Base-by-base conservation (phyloP, 2,113 vertebrate species). In the Sander vitreus region DNA sequence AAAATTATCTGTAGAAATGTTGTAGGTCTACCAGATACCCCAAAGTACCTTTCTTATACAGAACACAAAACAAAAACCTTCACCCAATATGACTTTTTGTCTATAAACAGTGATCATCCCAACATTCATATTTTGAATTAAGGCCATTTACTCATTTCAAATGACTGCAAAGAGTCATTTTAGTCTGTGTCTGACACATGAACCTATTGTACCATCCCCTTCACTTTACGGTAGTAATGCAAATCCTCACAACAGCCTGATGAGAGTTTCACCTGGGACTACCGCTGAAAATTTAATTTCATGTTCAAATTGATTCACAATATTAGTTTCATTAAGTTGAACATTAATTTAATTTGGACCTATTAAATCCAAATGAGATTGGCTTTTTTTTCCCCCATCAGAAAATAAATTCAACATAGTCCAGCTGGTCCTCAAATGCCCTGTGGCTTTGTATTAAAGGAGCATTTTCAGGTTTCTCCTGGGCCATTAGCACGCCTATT, bases 321-420 rank as follows among this genome's bases (percentile, higher is more conserved):
- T 94, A 94, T 93, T 92, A 89, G 73, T 92, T 95, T 93, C 88
- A 94, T 93, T 94, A 93, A 75, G 71, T 87, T 88, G 88, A 78
- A 84, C 92, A 91, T 93, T 92, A 91, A 93, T 93, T 70, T 94
- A 69, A 93, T 91, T 91, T 88, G 72, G 70, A 83, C 86, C 88
- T 87, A 89, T 93, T 93, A 91, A 92, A 90, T 84, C 76, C 43
- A 88, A 92, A 90, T 94, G 91, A 89, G 80, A 93, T 90, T 85
- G 78, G 23, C 51, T 76, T 79, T 66, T 68, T 60, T 25, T 18
- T 39, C 39, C 73, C 76, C 83, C 66, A 85, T 78, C 79, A 87
- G 80, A 89, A 91, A 89, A 89, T 67, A 85, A 59, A 86, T 88
- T 89, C 73, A 43, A 21, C 21, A 5, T 60, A 69, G 85, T 85